Evolutionary conservation across 2,888 invertebrate genomes (phyloP), one percentile per base, ranked within the genome.

Genomic region (Tetragonisca angustula): DNA sequence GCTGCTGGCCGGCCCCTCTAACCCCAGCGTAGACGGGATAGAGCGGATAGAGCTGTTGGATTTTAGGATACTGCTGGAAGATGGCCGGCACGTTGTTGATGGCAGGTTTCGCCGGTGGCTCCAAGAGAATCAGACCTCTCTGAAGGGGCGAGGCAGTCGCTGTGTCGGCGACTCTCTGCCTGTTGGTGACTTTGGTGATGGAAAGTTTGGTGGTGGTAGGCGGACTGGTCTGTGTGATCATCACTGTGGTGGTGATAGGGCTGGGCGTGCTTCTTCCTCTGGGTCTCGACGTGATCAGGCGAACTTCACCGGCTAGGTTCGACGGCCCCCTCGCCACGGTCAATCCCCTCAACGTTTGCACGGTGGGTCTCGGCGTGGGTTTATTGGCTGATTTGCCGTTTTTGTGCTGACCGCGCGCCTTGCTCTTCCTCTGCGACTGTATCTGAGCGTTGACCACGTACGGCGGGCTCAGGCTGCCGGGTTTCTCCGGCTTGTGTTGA

Each of bases 51-150:
- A 97, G 97, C 91, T 97, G 96, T 93, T 97, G 97, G 87, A 97
- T 97, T 95, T 97, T 97, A 88, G 96, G 96, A 93, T 97, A 97
- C 91, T 96, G 96, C 93, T 97, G 96, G 94, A 97, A 97, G 79
- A 97, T 95, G 90, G 96, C 96, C 32, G 97, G 97, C 94, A 97
- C 96, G 93, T 96, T 96, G 85, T 93, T 93, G 75, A 93, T 92
- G 52, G 92, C 91, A n/a, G 94, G 90, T 84, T 94, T 93, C 6
- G 93, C 92, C 0, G 94, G 92, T 27, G 94, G 94, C 73, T 94
- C 94, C 90, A 94, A 90, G 54, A 94, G 92, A 52, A 94, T 94
- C 65, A 94, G 88, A 2, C 94, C 94, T 32, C 94, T 91, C 70
- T 94, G 94, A 21, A 86, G 91, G 76, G 94, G 87, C 65, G 94